These are phyloP conservation scores for Electrophaes corylata DNA, from an alignment of 2,888 invertebrate species.

Conservation along the genomic window DNA sequence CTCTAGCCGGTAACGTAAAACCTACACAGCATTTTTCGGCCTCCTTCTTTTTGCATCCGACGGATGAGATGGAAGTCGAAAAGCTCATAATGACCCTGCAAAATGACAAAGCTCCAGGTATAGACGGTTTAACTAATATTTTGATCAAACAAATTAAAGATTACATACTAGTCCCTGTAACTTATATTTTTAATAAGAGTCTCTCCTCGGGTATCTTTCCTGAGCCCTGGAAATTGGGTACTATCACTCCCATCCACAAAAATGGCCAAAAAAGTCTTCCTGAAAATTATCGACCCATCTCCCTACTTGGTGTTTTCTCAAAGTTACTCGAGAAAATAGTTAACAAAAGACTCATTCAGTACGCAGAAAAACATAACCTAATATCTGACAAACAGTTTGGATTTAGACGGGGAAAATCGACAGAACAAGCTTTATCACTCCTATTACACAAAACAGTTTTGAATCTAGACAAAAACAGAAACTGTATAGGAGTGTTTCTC, in stretches of 20 bases:
- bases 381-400: neutral
- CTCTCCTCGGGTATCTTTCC: neutral
- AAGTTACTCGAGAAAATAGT: neutral
- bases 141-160: neutral
- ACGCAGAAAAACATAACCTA: neutral
- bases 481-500: neutral
- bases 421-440: neutral
- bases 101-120: neutral
- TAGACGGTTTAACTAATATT: neutral
- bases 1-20: no score
- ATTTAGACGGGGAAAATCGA: neutral
- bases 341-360: neutral
- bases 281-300: neutral
- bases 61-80: neutral
- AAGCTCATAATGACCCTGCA: neutral
- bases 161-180: neutral
- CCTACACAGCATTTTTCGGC: no score
- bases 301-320: neutral
- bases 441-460: neutral
- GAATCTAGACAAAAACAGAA: neutral
- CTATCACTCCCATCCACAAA: no score
- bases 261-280: no score
- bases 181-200: neutral
- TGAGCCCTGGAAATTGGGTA: neutral
- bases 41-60: neutral